Base-by-base conservation (phyloP, 35 echinoderm and acorn worm genomes). In the Hemicentrotus pulcherrimus region DNA sequence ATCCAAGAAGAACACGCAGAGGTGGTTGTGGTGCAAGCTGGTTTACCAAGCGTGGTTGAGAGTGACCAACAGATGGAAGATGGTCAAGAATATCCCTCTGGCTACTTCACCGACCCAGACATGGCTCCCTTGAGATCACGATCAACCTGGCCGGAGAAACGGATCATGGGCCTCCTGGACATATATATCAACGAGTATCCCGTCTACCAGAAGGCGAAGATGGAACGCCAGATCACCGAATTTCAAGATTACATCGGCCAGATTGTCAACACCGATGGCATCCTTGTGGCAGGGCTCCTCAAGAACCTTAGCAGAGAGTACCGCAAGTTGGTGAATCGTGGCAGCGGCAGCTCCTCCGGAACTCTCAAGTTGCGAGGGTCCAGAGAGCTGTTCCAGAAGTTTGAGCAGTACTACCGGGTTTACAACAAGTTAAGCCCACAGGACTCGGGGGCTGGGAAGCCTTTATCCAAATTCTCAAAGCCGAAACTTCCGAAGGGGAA, bases 221-320 rank as follows among this genome's bases (percentile, higher is more conserved):
- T 46, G 91, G 91, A 93, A 15, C 32, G 91, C n/a, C 91, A 93
- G 91, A 93, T 58, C 91, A 47, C 30, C 4, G 91, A 93, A 47
- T 93, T 93, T n/a, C 91, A 93, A 10, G 48, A 47, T 14, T 58
- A 93, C 16, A 31, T 93, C n/a, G 91, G 91, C 48, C 91, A 58
- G 47, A 58, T 58, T 11, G 91, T 93, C 32, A 31, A 58, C 48
- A 31, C 48, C 46, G 30, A 47, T 18, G 91, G 91, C 5, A n/a
- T 31, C 91, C 32, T 50, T 9, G 91, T 58, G 32, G 48, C 91
- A 18, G 48, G 46, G 32, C 91, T 93, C 91, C 46, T 93, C 16
- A 93, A 93, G 91, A 93, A 93, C 48, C 91, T 93, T 6, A 47
- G 91, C 19, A 13, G 91, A 11, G 91, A 93, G 48, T 93, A 93